Evolutionary conservation across 2,797 vertebrate genomes (phyloP), one percentile per base, ranked within the genome.

Genomic region (Discoglossus pictus): DNA sequence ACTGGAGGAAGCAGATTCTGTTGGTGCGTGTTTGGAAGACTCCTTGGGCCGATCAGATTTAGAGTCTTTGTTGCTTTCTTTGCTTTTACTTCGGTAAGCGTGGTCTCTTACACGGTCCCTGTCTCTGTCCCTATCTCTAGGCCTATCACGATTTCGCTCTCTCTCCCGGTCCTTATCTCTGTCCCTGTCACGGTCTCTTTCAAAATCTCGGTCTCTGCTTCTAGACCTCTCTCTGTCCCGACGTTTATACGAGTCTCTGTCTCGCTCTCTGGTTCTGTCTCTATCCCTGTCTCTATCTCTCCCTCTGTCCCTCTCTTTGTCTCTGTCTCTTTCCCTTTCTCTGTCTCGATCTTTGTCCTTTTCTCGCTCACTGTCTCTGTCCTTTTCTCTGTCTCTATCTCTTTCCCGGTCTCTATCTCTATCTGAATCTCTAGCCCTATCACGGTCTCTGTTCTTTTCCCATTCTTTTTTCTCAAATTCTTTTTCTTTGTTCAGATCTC

Each of bases 31-130:
- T 35, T 83, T 93, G 1, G 83, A 85, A 50, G 85, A 12, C 58
- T 93, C 91, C 76, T 89, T 93, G 21, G 82, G 65, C 35, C 78
- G 12, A 51, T 94, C 92, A 0, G 85, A 79, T 86, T 90, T 94
- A 7, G 58, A 73, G 40, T 97, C 93, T 74, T 91, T 94, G 34
- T 81, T 75, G 23, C 66, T 90, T 42, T 98, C 96, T 73, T 83
- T 86, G 46, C 92, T 95, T 66, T 81, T 83, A 59, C 88, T 86
- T 42, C 82, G 80, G 3, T 94, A 91, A 38, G 90, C 83, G 68
- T 82, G 84, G 31, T 91, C 91, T 25, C 81, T 80, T 6, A 81
- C 86, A 17, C 87, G 74, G 8, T 88, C 80, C 83, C 90, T 80
- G 69, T 94, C 76, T n/a, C 73, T 71, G 68, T 70, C 85, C 12